A percentile compares a stretch with the other conserved stretches of the same genome.
Conservation (phyloP, 2,888 invertebrate genomes). For the Drosophila meridionalis region DNA sequence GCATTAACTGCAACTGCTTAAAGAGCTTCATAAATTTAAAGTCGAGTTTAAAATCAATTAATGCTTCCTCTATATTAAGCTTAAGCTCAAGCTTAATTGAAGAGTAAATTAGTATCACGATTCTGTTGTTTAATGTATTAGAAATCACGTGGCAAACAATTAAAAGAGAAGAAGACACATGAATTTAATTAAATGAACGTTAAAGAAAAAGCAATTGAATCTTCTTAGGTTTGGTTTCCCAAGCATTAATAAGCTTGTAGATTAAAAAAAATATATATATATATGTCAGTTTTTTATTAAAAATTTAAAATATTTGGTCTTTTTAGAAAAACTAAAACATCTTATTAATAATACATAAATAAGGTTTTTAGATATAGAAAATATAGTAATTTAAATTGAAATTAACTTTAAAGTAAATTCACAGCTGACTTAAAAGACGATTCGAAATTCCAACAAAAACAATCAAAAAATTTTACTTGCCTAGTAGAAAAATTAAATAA, state of each 20-base stretch:
- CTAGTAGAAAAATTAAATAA: not conserved
- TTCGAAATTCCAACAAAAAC: not conserved
- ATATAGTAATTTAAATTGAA: too few species aligned
- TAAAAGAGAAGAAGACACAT: not conserved
- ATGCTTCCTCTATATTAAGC: slow-evolving; percentile 2
- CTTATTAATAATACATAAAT: too few species aligned
- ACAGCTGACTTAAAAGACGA: not conserved
- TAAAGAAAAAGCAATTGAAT: too few species aligned
- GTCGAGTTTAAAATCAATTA: not conserved
- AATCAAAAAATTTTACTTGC: not conserved
- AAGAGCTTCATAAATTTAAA: not conserved
- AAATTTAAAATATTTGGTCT: too few species aligned
- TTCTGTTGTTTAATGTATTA: slow-evolving; percentile 1
- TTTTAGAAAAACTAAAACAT: too few species aligned
- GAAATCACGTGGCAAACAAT: not conserved
- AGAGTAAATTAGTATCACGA: slow-evolving; percentile 6
- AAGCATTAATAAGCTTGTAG: not conserved
- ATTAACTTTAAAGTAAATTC: not conserved
- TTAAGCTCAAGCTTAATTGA: slow-evolving; percentile 10
- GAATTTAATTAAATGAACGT: not conserved
- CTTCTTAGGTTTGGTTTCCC: not conserved
- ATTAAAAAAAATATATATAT: too few species aligned
- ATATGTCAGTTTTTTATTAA: too few species aligned
- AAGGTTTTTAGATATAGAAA: too few species aligned
- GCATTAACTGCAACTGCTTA: not conserved